Evolutionary conservation across 2,113 vertebrate genomes (phyloP).

Genomic region (Gorsachius goisagi): DNA sequence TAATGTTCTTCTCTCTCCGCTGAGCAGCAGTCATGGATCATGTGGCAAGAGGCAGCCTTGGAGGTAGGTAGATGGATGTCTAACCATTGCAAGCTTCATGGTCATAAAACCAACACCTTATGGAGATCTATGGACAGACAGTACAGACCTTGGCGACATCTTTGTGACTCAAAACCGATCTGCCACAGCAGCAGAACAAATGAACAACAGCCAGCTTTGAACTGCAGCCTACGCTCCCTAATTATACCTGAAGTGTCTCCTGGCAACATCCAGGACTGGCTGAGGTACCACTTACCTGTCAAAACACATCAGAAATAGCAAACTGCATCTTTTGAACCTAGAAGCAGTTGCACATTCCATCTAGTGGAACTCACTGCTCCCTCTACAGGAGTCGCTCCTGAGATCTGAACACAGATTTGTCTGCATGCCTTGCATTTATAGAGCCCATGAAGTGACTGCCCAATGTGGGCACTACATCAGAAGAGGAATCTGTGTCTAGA

Average conservation of each 20-base stretch:
- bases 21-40: background rate
- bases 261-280: background rate
- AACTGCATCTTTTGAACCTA: background rate
- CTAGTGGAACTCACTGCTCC: background rate
- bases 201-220: background rate
- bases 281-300: background rate
- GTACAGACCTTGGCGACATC: background rate
- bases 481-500: background rate
- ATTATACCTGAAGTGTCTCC: background rate
- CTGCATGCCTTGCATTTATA: background rate
- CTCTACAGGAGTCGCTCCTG: background rate
- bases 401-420: background rate
- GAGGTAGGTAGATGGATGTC: background rate
- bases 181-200: background rate
- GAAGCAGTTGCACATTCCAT: background rate
- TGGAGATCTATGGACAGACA: background rate
- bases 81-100: background rate
- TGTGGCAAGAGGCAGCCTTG: background rate
- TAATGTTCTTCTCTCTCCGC: background rate
- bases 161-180: background rate
- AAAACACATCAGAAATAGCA: background rate
- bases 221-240: background rate
- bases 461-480: rapidly evolving
- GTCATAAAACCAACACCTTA: background rate
- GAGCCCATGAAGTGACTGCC: background rate